Base-by-base conservation (phyloP, 2,797 vertebrate genomes). In the Semotilus atromaculatus region DNA sequence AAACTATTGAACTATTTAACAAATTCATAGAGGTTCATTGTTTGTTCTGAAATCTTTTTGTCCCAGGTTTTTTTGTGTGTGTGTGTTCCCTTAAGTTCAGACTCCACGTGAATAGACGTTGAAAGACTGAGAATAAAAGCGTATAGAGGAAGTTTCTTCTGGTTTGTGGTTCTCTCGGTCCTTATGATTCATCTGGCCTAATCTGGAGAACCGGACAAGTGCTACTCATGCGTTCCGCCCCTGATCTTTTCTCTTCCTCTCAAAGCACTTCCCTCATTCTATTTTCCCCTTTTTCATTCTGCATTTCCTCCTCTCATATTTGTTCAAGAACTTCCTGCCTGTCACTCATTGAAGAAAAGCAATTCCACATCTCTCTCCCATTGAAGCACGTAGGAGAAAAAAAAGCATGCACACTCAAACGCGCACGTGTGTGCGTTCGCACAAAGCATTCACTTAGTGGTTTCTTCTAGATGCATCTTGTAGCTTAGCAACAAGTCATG, bases 121-220 rank as follows among this genome's bases (percentile, higher is more conserved):
- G 73, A 71, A 71, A 78, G 34, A 45, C 75, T 29, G 21, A 6
- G 7, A 85, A 77, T 58, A 23, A 71, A 60, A 64, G 43, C n/a
- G 3, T 29, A 83, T 62, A 40, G 74, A 64, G 23, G 34, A 81
- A 66, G 55, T 60, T 45, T 72, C 13, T 48, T 66, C n/a, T 76
- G 18, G 16, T 45, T 45, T 71, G n/a, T 77, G 26, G 13, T 70
- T 80, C 91, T 91, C 89, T 74, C 89, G 87, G 90, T 84, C 71
- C 23, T 19, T 72, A 62, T 87, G 90, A 94, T 92, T 93, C 92
- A 92, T 90, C 89, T 60, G 48, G 86, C 87, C 90, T 93, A 93
- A 94, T 93, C 92, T 92, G 89, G 89, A 93, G 92, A 92, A 90
- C 90, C 91, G 91, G 91, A 93, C 90, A 90, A 94, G 93, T 93